Conservation (phyloP, 2,113 vertebrate species). For the Lamprologus lemairii region DNA sequence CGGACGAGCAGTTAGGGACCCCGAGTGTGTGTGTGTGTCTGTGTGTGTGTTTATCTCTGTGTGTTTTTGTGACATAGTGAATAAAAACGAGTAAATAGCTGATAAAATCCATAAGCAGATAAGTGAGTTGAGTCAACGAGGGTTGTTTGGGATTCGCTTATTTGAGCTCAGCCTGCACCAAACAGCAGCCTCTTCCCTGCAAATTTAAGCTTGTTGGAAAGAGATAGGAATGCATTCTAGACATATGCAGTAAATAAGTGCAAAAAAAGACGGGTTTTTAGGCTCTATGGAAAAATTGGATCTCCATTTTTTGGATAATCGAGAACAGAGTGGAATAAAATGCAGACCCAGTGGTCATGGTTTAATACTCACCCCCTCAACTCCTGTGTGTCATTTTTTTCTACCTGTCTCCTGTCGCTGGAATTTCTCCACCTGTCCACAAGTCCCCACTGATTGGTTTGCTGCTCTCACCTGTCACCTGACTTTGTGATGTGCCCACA, state of each 20-base stretch:
- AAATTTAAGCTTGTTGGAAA: background rate
- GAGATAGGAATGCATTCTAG: background rate
- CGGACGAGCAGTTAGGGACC: background rate
- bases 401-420: background rate
- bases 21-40: background rate
- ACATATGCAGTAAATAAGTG: background rate
- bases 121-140: constrained; percentile 10
- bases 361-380: background rate
- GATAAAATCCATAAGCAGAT: constrained; percentile 2
- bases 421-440: background rate
- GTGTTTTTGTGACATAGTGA: background rate
- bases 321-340: background rate
- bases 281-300: background rate
- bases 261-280: background rate
- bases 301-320: background rate
- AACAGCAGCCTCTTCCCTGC: background rate
- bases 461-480: background rate
- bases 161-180: background rate
- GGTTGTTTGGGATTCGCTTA: background rate
- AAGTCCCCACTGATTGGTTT: background rate
- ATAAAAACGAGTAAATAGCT: background rate
- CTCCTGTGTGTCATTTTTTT: background rate
- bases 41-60: background rate
- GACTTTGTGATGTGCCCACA: background rate
- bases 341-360: background rate